Percentiles rank a stretch among this genome's conserved stretches.
Evolutionary conservation across 2,797 vertebrate genomes (phyloP).

Genomic region (Anguilla obscura): DNA sequence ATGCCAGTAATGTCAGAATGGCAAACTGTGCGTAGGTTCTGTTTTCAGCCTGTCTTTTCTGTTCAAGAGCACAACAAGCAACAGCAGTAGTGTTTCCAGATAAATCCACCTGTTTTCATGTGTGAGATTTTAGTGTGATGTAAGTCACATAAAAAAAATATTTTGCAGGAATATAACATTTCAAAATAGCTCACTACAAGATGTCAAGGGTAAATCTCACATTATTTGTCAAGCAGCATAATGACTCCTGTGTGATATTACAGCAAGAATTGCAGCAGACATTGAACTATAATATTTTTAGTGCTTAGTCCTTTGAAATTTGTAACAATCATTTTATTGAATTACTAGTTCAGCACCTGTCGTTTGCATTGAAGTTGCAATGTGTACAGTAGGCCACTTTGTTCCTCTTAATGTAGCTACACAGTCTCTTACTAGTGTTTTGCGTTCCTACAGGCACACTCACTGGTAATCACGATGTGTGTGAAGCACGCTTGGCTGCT

Average conservation of each 20-base stretch:
- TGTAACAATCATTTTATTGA: background rate
- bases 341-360: background rate
- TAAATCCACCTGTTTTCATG: background rate
- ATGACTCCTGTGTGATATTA: background rate
- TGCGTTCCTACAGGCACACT: conserved; percentile 27
- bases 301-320: background rate
- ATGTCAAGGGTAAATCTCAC: background rate
- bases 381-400: background rate
- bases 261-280: background rate
- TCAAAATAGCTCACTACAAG: background rate
- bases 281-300: background rate
- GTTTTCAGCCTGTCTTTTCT: background rate
- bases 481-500: conserved; percentile 63
- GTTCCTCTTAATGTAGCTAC: background rate
- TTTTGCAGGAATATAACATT: background rate
- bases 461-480: conserved; percentile 55
- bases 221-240: background rate
- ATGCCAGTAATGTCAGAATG: no score
- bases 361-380: background rate
- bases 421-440: background rate
- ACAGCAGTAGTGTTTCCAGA: background rate
- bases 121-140: background rate
- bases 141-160: background rate
- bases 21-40: no score
- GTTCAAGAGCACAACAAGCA: background rate